Conservation (phyloP, 2,797 vertebrate species). For the Chromis chromis region DNA sequence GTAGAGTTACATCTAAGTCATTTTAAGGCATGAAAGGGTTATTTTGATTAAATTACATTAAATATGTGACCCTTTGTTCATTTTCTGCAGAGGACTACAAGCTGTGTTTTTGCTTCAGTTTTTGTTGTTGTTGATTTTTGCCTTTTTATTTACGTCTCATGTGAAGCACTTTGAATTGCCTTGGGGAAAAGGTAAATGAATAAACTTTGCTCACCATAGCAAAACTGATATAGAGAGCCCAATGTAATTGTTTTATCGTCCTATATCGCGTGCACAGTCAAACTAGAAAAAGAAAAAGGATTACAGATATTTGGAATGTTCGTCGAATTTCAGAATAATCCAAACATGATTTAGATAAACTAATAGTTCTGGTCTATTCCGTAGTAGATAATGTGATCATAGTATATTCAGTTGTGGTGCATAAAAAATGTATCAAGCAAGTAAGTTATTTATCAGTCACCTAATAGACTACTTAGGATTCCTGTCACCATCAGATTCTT, state of each 20-base stretch:
- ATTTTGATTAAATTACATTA: neutral
- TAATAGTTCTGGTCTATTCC: neutral
- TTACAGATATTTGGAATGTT: neutral
- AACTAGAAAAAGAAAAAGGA: neutral
- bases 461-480: slow-evolving; percentile 1
- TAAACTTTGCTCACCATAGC: neutral
- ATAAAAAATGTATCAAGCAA: neutral
- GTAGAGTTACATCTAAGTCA: too few relatives aligned
- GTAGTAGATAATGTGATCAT: neutral
- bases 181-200: neutral
- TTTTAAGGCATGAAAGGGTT: too few relatives aligned
- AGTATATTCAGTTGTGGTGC: too few relatives aligned
- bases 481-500: neutral
- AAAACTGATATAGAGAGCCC: neutral
- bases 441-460: neutral
- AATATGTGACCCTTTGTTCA: neutral
- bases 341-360: neutral
- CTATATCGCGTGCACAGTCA: neutral
- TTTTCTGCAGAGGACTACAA: neutral
- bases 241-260: neutral
- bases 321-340: slow-evolving; percentile 8
- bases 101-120: neutral
- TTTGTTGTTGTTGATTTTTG: neutral
- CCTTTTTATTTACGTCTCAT: neutral
- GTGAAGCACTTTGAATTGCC: too few relatives aligned